These are phyloP conservation scores for Amblyraja radiata DNA, from an alignment of 2,797 vertebrate genomes.

Conservation along the genomic window DNA sequence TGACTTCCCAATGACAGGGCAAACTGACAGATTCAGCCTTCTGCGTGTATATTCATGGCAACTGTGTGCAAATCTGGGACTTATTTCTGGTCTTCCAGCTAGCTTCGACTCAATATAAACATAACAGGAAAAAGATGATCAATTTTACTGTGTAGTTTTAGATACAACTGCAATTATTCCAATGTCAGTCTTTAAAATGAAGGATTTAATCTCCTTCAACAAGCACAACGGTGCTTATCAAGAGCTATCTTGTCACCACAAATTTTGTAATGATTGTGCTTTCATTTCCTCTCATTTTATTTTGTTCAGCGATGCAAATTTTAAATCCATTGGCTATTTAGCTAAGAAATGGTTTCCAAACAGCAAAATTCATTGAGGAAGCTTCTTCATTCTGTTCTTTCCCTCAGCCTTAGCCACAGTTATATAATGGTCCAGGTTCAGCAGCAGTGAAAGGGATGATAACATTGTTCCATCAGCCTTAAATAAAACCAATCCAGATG, in stretches of 20 bases:
- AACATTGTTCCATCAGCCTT: neutral
- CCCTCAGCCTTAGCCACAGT: neutral
- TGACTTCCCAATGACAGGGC: no score
- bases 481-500: neutral
- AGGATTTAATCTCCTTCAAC: neutral
- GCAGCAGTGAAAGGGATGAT: neutral
- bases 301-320: neutral
- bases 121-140: neutral
- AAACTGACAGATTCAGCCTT: no score
- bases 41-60: no score
- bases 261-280: neutral
- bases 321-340: neutral
- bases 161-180: neutral
- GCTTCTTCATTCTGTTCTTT: neutral
- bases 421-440: neutral
- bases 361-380: neutral
- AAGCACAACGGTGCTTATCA: neutral
- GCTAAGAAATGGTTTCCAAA: neutral
- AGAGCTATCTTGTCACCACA: neutral
- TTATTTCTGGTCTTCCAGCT: no score
- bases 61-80: no score
- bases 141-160: neutral
- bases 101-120: neutral
- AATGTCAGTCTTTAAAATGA: neutral
- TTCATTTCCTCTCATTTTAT: neutral